Conservation (phyloP, 1,140 invertebrate species). For the Maniola jurtina region DNA sequence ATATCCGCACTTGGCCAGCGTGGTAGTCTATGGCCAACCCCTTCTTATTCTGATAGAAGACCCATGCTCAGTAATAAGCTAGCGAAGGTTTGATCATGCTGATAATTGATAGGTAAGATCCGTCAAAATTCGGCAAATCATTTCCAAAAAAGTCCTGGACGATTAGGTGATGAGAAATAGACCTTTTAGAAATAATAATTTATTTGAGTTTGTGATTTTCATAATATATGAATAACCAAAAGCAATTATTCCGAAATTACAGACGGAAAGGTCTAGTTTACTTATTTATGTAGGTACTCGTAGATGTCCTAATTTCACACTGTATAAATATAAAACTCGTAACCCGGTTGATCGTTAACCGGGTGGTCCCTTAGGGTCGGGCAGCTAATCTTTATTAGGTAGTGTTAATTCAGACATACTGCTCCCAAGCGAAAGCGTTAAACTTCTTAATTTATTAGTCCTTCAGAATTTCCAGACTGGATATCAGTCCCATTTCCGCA, state of each 20-base stretch:
- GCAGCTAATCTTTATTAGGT: constrained; percentile 15
- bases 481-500: not conserved
- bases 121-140: too few species aligned
- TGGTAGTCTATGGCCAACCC: too few species aligned
- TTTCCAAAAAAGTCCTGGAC: too few species aligned
- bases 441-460: constrained; percentile 11
- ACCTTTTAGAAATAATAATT: too few species aligned
- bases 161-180: too few species aligned
- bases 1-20: too few species aligned
- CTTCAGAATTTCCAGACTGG: not conserved
- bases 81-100: too few species aligned
- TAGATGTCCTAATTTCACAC: not conserved
- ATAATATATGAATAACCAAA: too few species aligned
- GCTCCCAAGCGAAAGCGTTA: constrained; percentile 1
- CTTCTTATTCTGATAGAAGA: too few species aligned
- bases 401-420: constrained; percentile 14
- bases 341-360: constrained; percentile 2
- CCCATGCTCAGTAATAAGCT: too few species aligned
- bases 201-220: too few species aligned
- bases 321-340: constrained; percentile 1
- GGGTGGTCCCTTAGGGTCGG: not conserved
- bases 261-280: not conserved
- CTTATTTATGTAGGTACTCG: not conserved
- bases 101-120: too few species aligned
- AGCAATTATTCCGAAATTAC: not conserved